Conservation (phyloP, 2,113 vertebrate species). For the Rhodinocichla rosea region DNA sequence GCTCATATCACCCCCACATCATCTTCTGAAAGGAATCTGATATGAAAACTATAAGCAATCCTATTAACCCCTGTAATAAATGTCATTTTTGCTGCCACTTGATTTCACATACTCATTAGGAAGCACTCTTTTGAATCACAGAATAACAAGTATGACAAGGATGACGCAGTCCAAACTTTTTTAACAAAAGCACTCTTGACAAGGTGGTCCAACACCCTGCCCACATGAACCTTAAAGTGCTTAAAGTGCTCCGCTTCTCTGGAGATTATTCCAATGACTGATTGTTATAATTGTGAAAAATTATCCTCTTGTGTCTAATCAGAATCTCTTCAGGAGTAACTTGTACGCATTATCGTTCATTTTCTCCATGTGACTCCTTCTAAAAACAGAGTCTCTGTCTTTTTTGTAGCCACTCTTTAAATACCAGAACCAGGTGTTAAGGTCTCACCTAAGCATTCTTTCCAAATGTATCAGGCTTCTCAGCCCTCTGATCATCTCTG, state of each 20-base stretch:
- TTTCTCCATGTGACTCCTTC: neutral
- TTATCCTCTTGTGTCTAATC: neutral
- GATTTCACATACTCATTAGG: neutral
- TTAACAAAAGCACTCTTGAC: neutral
- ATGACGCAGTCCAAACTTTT: neutral
- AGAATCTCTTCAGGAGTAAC: neutral
- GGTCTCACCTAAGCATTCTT: neutral
- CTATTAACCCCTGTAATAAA: neutral
- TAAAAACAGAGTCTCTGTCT: neutral
- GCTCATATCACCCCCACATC: fast-evolving
- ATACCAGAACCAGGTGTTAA: neutral
- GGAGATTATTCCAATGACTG: neutral
- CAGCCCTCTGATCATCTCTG: neutral
- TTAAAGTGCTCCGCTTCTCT: neutral
- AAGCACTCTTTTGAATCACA: neutral
- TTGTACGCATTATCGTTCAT: neutral
- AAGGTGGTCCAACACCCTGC: neutral
- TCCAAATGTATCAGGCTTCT: neutral
- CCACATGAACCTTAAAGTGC: neutral
- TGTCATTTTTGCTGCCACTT: neutral
- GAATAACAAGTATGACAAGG: neutral
- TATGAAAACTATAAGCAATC: neutral
- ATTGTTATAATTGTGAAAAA: neutral
- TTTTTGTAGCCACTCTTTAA: neutral
- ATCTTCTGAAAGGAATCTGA: neutral